These are phyloP conservation scores for Physeter macrocephalus DNA, from an alignment of 2,113 vertebrate species.

Conservation along the genomic window DNA sequence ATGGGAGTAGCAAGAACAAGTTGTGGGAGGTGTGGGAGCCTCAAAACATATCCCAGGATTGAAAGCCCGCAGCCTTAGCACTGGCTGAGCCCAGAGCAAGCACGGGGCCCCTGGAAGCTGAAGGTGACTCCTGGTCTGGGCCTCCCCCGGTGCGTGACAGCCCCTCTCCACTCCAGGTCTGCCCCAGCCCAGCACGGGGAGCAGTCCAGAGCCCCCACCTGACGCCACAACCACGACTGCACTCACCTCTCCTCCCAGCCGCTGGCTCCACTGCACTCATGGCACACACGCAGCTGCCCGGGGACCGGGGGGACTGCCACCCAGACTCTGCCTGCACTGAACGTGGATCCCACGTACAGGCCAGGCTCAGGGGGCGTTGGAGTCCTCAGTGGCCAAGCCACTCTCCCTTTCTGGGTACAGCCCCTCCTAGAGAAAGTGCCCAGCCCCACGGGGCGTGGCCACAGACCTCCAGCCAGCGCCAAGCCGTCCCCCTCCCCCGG, in stretches of 20 bases:
- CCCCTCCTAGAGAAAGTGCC: neutral
- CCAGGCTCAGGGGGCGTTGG: neutral
- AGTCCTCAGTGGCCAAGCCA: neutral
- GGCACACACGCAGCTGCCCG: rapidly evolving
- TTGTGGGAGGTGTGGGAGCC: neutral
- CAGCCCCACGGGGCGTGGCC: neutral
- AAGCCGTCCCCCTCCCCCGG: rapidly evolving
- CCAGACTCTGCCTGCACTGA: neutral
- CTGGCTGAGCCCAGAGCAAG: neutral
- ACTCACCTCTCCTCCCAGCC: neutral
- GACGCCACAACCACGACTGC: too few relatives aligned
- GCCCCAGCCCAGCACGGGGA: neutral
- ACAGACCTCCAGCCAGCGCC: neutral
- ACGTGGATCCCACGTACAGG: rapidly evolving
- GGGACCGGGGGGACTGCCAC: too few relatives aligned
- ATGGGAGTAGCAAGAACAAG: neutral
- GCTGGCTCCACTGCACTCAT: neutral
- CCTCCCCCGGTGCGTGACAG: rapidly evolving
- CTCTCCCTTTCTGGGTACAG: neutral
- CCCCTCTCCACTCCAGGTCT: neutral
- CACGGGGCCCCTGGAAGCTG: neutral
- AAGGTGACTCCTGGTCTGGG: neutral
- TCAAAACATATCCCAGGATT: neutral
- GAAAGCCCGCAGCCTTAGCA: rapidly evolving
- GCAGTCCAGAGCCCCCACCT: neutral